These are phyloP conservation scores for Epizoanthus illoricatus DNA, from an alignment of 92 coral and sea anemone genomes.

Conservation along the genomic window DNA sequence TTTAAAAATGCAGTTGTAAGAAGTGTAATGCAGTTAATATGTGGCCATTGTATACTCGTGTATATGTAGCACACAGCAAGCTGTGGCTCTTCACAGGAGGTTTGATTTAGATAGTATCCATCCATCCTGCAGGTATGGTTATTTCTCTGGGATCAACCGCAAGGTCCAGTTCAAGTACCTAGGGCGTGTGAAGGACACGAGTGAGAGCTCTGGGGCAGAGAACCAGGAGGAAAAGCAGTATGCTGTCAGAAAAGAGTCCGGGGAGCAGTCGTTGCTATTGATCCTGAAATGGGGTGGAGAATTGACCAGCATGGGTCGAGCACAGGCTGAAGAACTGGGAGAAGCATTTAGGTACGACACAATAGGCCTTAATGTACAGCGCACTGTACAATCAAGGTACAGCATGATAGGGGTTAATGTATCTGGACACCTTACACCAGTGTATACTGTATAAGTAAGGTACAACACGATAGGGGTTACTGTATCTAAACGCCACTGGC, in stretches of 20 bases:
- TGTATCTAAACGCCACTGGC: too few relatives aligned
- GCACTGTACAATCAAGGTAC: too few relatives aligned
- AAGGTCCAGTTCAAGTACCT: conserved; percentile 55
- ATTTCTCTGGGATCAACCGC: conserved; percentile 61
- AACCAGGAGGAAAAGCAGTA: conserved; percentile 28
- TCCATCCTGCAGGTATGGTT: conserved; percentile 48
- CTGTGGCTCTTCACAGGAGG: too few relatives aligned
- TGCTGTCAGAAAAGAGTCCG: conserved; percentile 8
- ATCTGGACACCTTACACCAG: too few relatives aligned
- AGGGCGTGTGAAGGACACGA: conserved; percentile 35
- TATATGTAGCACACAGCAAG: too few relatives aligned
- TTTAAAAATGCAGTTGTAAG: too few relatives aligned
- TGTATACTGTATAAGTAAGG: too few relatives aligned
- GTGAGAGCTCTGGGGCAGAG: conserved; percentile 43
- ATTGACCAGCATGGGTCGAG: conserved; percentile 55
- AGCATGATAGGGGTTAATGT: too few relatives aligned
- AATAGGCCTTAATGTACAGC: neutral
- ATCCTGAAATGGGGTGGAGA: conserved; percentile 65
- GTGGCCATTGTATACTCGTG: too few relatives aligned
- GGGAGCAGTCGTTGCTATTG: conserved; percentile 45
- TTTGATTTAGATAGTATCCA: too few relatives aligned
- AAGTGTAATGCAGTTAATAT: too few relatives aligned
- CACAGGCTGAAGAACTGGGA: conserved; percentile 57
- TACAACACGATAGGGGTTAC: too few relatives aligned
- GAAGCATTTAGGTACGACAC: conserved; percentile 48